These are phyloP conservation scores for Chionodraco myersi DNA, from an alignment of 2,113 vertebrate genomes.

Conservation along the genomic window DNA sequence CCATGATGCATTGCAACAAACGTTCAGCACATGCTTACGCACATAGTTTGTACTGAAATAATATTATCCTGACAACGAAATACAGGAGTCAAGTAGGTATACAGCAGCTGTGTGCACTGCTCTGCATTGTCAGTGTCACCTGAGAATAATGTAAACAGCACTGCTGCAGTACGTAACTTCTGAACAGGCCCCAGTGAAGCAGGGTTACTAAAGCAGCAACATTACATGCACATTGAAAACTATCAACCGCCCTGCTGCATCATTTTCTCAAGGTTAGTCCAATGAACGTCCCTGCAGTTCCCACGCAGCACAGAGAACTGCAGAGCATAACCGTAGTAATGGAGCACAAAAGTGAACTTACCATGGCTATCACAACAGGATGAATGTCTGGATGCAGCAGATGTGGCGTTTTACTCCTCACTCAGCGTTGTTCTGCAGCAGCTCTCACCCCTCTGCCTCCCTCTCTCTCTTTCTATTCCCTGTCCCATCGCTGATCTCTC, in stretches of 20 bases:
- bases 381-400: conserved; percentile 58
- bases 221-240: conserved; percentile 59
- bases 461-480: conserved; percentile 25
- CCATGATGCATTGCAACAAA: conserved; percentile 10
- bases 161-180: conserved; percentile 37
- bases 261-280: conserved; percentile 63
- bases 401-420: conserved; percentile 61
- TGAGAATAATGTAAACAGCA: conserved; percentile 27
- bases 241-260: conserved; percentile 55
- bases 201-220: conserved; percentile 47
- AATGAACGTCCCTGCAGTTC: conserved; percentile 46
- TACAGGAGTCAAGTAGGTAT: neutral
- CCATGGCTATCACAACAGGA: conserved; percentile 65
- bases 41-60: neutral
- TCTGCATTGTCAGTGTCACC: conserved; percentile 42
- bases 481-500: conserved; percentile 71
- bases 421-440: conserved; percentile 60
- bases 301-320: conserved; percentile 41
- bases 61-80: conserved; percentile 24
- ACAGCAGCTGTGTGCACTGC: conserved; percentile 18
- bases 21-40: neutral
- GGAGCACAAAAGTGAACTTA: conserved; percentile 73
- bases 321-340: conserved; percentile 37
- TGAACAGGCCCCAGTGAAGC: conserved; percentile 52
- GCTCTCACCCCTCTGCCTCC: conserved; percentile 45